A percentile compares a stretch with the other conserved stretches of the same genome.
Conservation (phyloP, 2,888 invertebrate species). For the Nomada fabriciana region DNA sequence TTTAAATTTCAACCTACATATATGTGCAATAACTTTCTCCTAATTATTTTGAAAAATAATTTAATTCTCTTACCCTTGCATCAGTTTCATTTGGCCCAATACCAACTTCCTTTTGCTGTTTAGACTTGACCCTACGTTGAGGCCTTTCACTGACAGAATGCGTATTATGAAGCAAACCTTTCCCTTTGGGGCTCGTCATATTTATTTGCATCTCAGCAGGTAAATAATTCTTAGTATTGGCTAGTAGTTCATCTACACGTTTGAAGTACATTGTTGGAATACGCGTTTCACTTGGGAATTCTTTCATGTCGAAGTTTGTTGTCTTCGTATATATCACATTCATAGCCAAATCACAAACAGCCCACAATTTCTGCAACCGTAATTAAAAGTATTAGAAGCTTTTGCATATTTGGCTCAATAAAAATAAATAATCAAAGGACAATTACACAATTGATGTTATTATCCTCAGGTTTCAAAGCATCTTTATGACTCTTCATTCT, state of each 20-base stretch:
- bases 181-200: slow-evolving; percentile 84
- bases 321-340: slow-evolving; percentile 95
- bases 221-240: slow-evolving; percentile 92
- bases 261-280: slow-evolving; percentile 96
- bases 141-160: slow-evolving; percentile 82
- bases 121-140: slow-evolving; percentile 84
- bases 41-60: not conserved
- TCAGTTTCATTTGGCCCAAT: slow-evolving; percentile 87
- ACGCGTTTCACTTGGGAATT: slow-evolving; percentile 93
- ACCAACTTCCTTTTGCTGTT: slow-evolving; percentile 85
- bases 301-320: slow-evolving; percentile 94
- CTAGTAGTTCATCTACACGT: slow-evolving; percentile 89
- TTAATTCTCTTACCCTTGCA: slow-evolving; percentile 85
- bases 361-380: slow-evolving; percentile 94
- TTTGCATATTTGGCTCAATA: slow-evolving; percentile 7
- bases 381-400: slow-evolving; percentile 17
- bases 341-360: slow-evolving; percentile 97
- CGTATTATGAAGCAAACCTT: slow-evolving; percentile 78
- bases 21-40: no score
- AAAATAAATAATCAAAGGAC: slow-evolving; percentile 44
- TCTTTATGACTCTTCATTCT: slow-evolving; percentile 98
- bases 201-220: slow-evolving; percentile 91
- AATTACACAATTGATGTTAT: slow-evolving; percentile 92
- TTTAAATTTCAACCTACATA: no score
- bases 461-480: slow-evolving; percentile 93